Conservation (phyloP, 2,888 invertebrate species). For the Syritta pipiens region DNA sequence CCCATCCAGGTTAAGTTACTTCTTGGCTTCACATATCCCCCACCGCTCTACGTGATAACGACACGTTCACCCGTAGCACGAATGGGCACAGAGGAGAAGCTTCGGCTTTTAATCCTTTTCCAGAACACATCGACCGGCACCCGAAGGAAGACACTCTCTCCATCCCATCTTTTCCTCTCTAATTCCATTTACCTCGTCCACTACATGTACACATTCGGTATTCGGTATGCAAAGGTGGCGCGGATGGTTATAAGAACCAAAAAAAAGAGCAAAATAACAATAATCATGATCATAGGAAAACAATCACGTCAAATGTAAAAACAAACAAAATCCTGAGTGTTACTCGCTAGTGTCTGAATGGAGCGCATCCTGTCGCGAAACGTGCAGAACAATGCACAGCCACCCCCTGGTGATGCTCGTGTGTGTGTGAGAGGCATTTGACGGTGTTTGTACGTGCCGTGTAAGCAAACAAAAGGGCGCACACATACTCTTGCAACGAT, state of each 20-base stretch:
- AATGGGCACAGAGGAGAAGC: no score
- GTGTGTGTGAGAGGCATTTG: not conserved
- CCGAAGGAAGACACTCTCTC: not conserved
- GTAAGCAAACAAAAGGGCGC: conserved; percentile 46
- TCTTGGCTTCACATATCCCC: no score
- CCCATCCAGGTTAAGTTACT: no score
- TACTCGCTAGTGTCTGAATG: conserved; percentile 28
- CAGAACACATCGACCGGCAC: no score
- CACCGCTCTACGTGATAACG: no score
- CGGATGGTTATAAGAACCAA: no score
- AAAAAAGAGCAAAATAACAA: conserved; percentile 46
- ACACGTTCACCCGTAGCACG: no score
- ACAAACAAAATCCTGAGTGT: conserved; percentile 19
- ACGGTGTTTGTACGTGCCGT: no score
- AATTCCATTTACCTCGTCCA: conserved; percentile 4
- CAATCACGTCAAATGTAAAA: conserved; percentile 49
- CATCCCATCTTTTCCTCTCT: not conserved
- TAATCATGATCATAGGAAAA: conserved; percentile 55
- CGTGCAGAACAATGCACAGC: conserved; percentile 42
- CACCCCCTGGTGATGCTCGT: not conserved
- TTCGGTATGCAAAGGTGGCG: not conserved
- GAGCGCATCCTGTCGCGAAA: conserved; percentile 33
- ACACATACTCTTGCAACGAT: conserved; percentile 37
- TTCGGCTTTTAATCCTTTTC: no score
- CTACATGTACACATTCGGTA: not conserved